Evolutionary conservation across 2,888 invertebrate genomes (phyloP), one percentile per base, ranked within the genome.

Genomic region (Calliphora vomitoria): DNA sequence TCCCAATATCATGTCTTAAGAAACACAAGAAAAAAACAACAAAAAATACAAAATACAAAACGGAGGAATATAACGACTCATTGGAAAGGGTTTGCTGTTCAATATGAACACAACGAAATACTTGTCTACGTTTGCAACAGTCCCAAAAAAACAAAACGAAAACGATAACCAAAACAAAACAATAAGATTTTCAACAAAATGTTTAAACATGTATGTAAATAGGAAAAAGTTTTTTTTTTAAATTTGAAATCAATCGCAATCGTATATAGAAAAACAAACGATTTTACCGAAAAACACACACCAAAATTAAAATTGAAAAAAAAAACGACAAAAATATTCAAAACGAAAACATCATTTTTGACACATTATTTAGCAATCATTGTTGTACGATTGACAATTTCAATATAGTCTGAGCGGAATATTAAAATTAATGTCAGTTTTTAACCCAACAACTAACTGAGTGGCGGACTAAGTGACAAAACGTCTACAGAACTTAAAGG

Each of bases 291-390:
- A 80, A 80, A 71, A n/a, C 41, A 64, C 18, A 78, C 15, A 50
- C 55, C 50, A 35, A 15, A 50, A 20, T 13, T 41, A 60, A 0
- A 35, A 75, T 60, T 60, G 20, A 47, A 74, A 58, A 35, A 20
- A 31, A 60, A 41, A 68, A 71, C 74, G n/a, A 86, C 68, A 47
- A 78, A 85, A 69, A 80, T 82, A 89, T 90, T 90, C 88, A 88
- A 88, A 87, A 87, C 81, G 76, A 80, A 85, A 82, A 88, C 87
- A 87, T 85, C 79, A 89, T 90, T 90, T 88, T 88, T 88, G 88
- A 88, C 88, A 88, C 88, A 88, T 88, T 88, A 88, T 88, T 88
- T 88, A 85, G 85, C 88, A 88, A 88, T 88, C 86, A 86, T 82
- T 78, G 87, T 79, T 85, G 87, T 87, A 87, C 87, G 82, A 85